Evolutionary conservation across 2,888 invertebrate species (phyloP), one percentile per base, ranked within the genome.

Genomic region (Galerucella calmariensis): DNA sequence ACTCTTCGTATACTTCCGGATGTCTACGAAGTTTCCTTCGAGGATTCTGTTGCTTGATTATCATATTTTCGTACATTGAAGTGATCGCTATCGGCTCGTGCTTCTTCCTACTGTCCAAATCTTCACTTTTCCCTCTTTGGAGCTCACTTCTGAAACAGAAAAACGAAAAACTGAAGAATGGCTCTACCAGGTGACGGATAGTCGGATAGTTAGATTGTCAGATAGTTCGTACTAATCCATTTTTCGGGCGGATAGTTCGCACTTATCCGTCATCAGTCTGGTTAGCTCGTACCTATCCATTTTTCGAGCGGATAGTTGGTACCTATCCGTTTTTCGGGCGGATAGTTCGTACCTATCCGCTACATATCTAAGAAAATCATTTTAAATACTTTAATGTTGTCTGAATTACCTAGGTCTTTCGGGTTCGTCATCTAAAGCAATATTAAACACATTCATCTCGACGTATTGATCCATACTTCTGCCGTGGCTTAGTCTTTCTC

Each of bases 381-480:
- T 8, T 41, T 1, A 1, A 8, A 41, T 41, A 8, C 35, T 1
- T 9, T 9, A 41, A 8, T 41, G 1, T n/a, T n/a, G n/a, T n/a
- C n/a, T n/a, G 35, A 41, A 0, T 72, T 67, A 72, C 72, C 72
- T 72, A 5, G 69, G 82, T 81, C 79, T 67, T 72, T 81, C 81
- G 10, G 81, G 81, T 63, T 83, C 84, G 72, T 87, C 85, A 44
- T 88, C 88, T 11, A 86, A 80, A 20, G 86, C 87, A 27, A 88
- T 88, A 79, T 88, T 88, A 80, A 89, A 89, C 2, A 90, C 88
- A 80, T 92, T 93, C 90, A 93, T 91, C 85, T 94, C 94, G 24
- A 94, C 93, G 90, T 94, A 94, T 82, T 94, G 94, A 86, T 94
- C 94, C 79, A 93, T 91, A 79, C 93, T 94, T 69, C 93, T 90